phyloP scores from a whole-genome alignment of 2,888 invertebrate species.

The Watsonalla cultraria region DNA sequence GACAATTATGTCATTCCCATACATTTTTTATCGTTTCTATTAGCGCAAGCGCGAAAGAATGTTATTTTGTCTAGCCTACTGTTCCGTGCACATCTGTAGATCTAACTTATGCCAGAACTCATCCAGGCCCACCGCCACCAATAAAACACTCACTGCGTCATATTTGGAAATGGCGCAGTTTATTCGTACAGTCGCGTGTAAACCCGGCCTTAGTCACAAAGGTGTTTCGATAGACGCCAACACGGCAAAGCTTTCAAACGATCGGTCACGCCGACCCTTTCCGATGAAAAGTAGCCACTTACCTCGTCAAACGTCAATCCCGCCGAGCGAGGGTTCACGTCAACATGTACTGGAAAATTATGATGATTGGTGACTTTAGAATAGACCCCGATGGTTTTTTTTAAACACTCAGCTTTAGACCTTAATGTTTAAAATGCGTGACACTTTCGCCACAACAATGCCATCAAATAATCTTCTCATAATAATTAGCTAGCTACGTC shows the following conservation, averaged over 20 bases:
- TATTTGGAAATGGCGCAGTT: not conserved
- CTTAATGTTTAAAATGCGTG: no score
- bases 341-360: constrained; percentile 11
- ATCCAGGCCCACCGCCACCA: no score
- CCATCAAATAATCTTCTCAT: no score
- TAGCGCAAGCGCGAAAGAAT: no score
- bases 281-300: constrained; percentile 73
- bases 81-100: no score
- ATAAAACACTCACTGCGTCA: not conserved
- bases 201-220: constrained; percentile 25
- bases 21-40: no score
- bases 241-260: constrained; percentile 72
- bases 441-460: no score
- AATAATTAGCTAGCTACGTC: no score
- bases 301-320: constrained; percentile 71
- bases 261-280: constrained; percentile 67
- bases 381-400: constrained; percentile 12
- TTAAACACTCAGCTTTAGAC: no score
- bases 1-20: no score
- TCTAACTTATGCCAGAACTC: no score
- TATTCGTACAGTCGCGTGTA: constrained; percentile 13
- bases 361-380: constrained; percentile 1
- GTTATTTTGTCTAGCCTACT: no score
- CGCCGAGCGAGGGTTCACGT: constrained; percentile 14
- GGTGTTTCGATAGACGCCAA: constrained; percentile 47